Conservation (phyloP, 2,888 invertebrate genomes). For the Eupithecia subumbrata region DNA sequence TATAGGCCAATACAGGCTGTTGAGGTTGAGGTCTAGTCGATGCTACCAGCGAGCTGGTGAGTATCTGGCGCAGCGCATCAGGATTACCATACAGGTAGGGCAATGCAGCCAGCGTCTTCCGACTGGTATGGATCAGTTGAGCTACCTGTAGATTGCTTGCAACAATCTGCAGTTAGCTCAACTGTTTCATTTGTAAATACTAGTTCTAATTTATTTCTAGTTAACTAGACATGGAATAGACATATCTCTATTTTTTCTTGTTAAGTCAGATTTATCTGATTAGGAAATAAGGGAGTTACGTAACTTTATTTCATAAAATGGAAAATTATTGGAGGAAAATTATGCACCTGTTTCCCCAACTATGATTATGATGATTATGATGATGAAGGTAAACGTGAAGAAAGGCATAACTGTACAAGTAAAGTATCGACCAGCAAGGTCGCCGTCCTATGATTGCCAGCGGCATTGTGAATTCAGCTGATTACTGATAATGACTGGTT, state of each 20-base stretch:
- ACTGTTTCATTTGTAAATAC: neutral
- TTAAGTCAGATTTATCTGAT: too few species aligned
- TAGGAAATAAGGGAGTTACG: too few species aligned
- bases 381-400: conserved; percentile 30
- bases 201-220: neutral
- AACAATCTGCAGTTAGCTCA: neutral
- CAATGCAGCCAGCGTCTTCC: neutral
- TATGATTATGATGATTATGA: neutral
- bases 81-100: neutral
- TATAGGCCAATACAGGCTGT: too few species aligned
- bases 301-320: too few species aligned
- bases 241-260: too few species aligned
- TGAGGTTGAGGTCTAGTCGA: neutral
- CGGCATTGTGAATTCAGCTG: conserved; percentile 59
- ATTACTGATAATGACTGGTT: conserved; percentile 48
- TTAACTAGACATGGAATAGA: too few species aligned
- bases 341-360: neutral
- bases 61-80: conserved; percentile 4
- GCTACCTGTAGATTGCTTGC: neutral
- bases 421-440: conserved; percentile 69
- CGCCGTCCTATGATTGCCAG: conserved; percentile 73
- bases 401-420: conserved; percentile 1
- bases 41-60: neutral
- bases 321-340: too few species aligned
- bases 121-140: neutral